These are phyloP conservation scores for Tenthredo mesomela DNA, from an alignment of 2,888 invertebrate genomes.

Conservation along the genomic window DNA sequence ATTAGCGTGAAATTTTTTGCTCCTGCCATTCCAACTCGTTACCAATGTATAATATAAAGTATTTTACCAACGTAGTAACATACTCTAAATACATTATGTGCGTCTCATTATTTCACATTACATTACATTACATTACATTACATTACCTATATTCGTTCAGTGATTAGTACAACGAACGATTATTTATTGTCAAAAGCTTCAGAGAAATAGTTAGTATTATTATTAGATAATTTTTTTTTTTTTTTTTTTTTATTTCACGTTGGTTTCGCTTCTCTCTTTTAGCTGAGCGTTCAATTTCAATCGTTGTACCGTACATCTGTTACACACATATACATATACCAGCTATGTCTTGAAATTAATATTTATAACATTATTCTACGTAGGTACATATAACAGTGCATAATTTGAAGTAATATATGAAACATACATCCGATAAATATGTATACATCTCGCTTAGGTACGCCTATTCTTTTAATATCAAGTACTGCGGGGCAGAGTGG, in stretches of 20 bases:
- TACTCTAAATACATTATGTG: slow-evolving; percentile 41
- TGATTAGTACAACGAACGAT: slow-evolving; percentile 12
- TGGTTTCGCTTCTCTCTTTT: background rate
- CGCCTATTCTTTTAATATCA: slow-evolving; percentile 38
- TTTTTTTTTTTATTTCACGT: background rate
- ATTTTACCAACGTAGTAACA: slow-evolving; percentile 8
- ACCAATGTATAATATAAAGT: slow-evolving; percentile 13
- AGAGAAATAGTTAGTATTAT: background rate
- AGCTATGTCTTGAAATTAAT: slow-evolving; percentile 31
- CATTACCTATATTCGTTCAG: slow-evolving; percentile 10
- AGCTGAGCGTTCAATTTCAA: background rate
- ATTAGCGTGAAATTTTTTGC: slow-evolving; percentile 18
- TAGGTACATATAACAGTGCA: slow-evolving; percentile 25
- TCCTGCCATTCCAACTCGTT: background rate
- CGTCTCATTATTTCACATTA: slow-evolving; percentile 25
- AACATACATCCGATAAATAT: slow-evolving; percentile 47
- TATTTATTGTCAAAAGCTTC: slow-evolving; percentile 12
- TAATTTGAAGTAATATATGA: slow-evolving; percentile 49
- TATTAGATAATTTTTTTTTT: background rate
- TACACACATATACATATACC: slow-evolving; percentile 22
- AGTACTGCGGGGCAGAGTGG: slow-evolving; percentile 21
- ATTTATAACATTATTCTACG: slow-evolving; percentile 19
- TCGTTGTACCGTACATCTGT: background rate
- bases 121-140: slow-evolving; percentile 9
- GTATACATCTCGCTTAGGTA: slow-evolving; percentile 27